Conservation (phyloP, 2,888 invertebrate genomes). For the Acrobasis suavella region DNA sequence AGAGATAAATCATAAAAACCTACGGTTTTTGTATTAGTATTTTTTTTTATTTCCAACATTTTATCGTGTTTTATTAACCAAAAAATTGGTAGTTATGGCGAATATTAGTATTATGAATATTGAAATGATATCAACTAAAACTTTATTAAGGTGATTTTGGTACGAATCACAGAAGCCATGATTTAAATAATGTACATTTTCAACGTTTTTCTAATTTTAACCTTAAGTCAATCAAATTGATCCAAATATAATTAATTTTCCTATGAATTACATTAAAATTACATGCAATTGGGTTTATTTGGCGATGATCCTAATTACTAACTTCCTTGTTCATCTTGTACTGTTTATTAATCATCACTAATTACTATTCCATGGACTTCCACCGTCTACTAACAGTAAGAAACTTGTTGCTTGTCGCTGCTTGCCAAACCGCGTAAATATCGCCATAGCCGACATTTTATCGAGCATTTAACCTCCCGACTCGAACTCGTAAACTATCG, state of each 20-base stretch:
- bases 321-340: neutral
- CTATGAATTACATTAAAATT: no score
- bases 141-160: neutral
- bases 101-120: slow-evolving; percentile 6
- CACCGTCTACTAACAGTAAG: neutral
- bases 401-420: slow-evolving; percentile 17
- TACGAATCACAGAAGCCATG: neutral
- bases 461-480: slow-evolving; percentile 12
- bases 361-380: neutral
- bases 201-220: no score
- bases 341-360: slow-evolving; percentile 1
- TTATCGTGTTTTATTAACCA: no score
- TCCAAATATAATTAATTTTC: no score
- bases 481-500: slow-evolving; percentile 17
- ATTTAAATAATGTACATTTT: no score
- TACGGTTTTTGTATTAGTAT: neutral
- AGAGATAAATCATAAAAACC: neutral
- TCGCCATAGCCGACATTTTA: slow-evolving; percentile 7
- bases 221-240: no score
- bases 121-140: neutral
- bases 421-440: slow-evolving; percentile 14
- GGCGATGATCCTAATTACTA: neutral
- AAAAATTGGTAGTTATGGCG: slow-evolving; percentile 1
- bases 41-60: neutral
- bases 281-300: neutral